These are phyloP conservation scores for Drosophila athabasca DNA, from an alignment of 1,140 invertebrate species.

Conservation along the genomic window DNA sequence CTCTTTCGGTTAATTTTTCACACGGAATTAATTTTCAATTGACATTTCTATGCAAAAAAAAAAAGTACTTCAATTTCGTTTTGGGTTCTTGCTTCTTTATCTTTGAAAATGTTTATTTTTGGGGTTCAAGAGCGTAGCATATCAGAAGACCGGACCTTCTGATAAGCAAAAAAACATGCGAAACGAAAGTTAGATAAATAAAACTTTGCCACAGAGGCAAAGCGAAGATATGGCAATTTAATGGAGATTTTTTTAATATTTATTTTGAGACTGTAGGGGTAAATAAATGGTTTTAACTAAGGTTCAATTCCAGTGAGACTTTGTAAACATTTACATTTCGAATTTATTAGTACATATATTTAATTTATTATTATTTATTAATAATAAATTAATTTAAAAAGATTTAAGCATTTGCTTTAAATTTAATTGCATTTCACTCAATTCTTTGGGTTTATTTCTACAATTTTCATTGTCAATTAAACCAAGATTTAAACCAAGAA, in stretches of 20 bases:
- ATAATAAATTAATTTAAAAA: too few relatives aligned
- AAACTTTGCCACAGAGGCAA: neutral
- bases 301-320: too few relatives aligned
- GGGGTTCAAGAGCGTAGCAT: conserved; percentile 30
- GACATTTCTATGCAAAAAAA: conserved; percentile 44
- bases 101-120: conserved; percentile 48
- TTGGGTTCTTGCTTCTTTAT: conserved; percentile 15
- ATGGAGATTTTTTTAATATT: too few relatives aligned
- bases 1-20: conserved; percentile 21
- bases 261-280: too few relatives aligned
- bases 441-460: neutral
- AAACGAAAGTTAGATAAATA: conserved; percentile 37
- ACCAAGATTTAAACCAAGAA: neutral
- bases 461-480: neutral
- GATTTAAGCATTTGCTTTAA: too few relatives aligned
- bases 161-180: conserved; percentile 41
- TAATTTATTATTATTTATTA: too few relatives aligned
- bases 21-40: conserved; percentile 58
- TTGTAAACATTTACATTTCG: too few relatives aligned
- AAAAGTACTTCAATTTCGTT: conserved; percentile 8
- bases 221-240: too few relatives aligned
- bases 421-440: too few relatives aligned
- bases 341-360: too few relatives aligned
- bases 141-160: conserved; percentile 53
- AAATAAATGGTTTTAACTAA: neutral